phyloP scores from a whole-genome alignment of 2,113 vertebrate species.

The Monopterus albus region DNA sequence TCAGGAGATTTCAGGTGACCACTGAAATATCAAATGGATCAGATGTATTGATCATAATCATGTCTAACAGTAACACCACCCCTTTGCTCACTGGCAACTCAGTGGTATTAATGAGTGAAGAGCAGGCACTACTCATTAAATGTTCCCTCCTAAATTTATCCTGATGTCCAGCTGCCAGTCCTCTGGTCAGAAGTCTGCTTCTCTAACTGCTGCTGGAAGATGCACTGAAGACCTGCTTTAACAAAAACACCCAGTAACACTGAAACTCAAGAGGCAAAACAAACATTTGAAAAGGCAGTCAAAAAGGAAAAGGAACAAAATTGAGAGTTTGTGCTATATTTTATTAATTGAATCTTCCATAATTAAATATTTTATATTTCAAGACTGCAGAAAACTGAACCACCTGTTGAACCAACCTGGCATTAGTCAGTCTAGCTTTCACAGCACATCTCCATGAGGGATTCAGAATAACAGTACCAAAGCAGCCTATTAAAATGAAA shows the following conservation, averaged over 20 bases:
- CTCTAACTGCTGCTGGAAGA: neutral
- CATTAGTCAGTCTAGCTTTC: conserved; percentile 35
- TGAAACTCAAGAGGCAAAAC: neutral
- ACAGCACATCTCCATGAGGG: conserved; percentile 28
- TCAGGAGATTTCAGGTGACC: neutral
- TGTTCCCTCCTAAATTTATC: neutral
- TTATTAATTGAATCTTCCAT: neutral
- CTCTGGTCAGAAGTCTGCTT: neutral
- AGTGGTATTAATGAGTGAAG: neutral
- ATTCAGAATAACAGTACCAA: neutral
- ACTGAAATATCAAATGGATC: neutral
- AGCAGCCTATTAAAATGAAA: conserved; percentile 49
- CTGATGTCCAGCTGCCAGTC: too few species aligned
- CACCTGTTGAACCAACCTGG: too few species aligned
- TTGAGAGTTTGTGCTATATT: neutral
- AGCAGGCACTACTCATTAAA: neutral
- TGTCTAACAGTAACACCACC: too few species aligned
- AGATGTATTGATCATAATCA: neutral
- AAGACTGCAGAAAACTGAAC: neutral
- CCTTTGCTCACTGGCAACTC: neutral
- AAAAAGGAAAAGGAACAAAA: neutral
- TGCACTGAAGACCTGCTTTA: neutral
- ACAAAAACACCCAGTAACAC: conserved; percentile 1
- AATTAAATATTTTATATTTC: conserved; percentile 9
- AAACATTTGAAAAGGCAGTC: neutral